phyloP scores from a whole-genome alignment of 2,888 invertebrate genomes.

The Lasioglossum marginatum region DNA sequence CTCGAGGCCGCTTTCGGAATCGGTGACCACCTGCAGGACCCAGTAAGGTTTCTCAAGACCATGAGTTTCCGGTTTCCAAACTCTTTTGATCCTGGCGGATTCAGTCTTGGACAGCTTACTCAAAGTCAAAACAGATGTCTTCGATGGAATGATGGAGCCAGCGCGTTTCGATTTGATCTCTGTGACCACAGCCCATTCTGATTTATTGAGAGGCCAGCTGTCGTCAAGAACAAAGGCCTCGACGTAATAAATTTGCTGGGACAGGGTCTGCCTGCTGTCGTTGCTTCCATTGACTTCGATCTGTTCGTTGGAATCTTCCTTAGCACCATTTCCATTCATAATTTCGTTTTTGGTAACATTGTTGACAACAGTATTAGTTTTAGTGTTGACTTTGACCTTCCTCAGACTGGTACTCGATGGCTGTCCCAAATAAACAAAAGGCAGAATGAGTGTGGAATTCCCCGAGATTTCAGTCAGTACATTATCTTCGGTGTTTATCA shows the following conservation, averaged over 20 bases:
- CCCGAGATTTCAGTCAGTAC: conserved; percentile 60
- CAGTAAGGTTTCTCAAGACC: conserved; percentile 66
- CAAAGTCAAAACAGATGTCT: conserved; percentile 8
- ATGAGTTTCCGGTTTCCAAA: conserved; percentile 38
- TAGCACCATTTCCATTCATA: not conserved
- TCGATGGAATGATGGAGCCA: conserved; percentile 17
- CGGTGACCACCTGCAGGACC: conserved; percentile 68
- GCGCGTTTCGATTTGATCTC: conserved; percentile 58
- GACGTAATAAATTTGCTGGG: conserved; percentile 60
- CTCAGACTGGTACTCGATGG: not conserved
- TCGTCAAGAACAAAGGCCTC: conserved; percentile 81
- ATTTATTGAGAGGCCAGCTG: conserved; percentile 83
- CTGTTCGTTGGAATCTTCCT: not conserved
- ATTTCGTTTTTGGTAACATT: not conserved
- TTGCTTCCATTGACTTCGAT: not conserved
- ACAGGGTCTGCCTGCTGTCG: not conserved
- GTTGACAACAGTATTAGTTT: no score
- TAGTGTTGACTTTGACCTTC: not conserved
- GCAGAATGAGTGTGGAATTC: conserved; percentile 64
- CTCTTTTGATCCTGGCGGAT: conserved; percentile 18
- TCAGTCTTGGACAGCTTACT: conserved; percentile 25
- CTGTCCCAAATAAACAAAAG: conserved; percentile 49
- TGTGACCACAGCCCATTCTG: conserved; percentile 82
- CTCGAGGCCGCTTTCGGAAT: conserved; percentile 57
- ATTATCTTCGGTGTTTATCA: conserved; percentile 37